phyloP scores from a whole-genome alignment of 2,888 invertebrate genomes.

The Stenurella melanura region DNA sequence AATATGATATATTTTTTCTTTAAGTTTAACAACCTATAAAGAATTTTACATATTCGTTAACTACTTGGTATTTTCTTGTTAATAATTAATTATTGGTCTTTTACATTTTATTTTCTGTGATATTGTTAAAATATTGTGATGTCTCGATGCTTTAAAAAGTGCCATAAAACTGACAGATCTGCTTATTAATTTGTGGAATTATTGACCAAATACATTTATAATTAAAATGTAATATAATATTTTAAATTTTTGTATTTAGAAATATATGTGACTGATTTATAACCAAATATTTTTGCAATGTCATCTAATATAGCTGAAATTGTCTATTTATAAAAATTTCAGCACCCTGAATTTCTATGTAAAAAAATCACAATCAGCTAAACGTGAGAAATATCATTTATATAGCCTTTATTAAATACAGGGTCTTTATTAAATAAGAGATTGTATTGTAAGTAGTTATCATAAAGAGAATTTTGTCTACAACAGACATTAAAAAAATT shows the following conservation, averaged over 20 bases:
- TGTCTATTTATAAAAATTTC: constrained; percentile 55
- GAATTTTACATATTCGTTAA: neutral
- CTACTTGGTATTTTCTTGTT: neutral
- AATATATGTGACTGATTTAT: constrained; percentile 64
- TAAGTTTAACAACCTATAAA: neutral
- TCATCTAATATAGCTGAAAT: constrained; percentile 58
- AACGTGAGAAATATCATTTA: constrained; percentile 70
- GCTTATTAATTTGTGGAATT: constrained; percentile 55
- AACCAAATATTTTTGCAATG: constrained; percentile 60
- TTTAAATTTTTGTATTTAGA: constrained; percentile 63
- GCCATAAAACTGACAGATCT: constrained; percentile 20
- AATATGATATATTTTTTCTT: neutral
- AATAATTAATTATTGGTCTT: neutral
- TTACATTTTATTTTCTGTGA: constrained; percentile 32
- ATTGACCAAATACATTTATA: constrained; percentile 58
- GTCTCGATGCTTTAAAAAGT: constrained; percentile 20
- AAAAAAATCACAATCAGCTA: constrained; percentile 68
- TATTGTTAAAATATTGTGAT: constrained; percentile 30
- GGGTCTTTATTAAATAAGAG: constrained; percentile 73
- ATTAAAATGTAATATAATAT: constrained; percentile 61
- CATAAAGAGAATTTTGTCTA: constrained; percentile 67
- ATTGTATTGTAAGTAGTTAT: constrained; percentile 69
- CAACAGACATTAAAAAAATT: constrained; percentile 61
- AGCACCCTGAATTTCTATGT: constrained; percentile 63
- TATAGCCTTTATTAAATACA: constrained; percentile 73